A percentile compares a stretch with the other conserved stretches of the same genome.
phyloP scores from a whole-genome alignment of 2,888 invertebrate genomes.

The Stenoptilia bipunctidactyla region DNA sequence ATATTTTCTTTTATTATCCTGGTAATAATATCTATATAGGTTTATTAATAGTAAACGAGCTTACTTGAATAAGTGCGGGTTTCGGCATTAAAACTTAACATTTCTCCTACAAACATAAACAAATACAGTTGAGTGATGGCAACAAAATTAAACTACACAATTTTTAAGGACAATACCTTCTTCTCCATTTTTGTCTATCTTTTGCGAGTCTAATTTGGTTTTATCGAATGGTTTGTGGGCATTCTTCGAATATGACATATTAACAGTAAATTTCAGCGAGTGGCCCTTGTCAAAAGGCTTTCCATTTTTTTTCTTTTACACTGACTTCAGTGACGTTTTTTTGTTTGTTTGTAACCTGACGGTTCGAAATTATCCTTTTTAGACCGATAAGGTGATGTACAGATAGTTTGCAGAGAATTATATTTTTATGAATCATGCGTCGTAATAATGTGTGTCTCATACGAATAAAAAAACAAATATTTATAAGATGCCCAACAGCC shows the following conservation, averaged over 20 bases:
- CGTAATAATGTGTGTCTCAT: background rate
- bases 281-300: conserved; percentile 57
- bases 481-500: no score
- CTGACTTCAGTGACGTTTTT: background rate
- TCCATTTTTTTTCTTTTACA: conserved; percentile 39
- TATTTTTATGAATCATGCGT: no score
- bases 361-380: no score
- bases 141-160: conserved; percentile 3
- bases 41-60: no score
- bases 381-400: no score
- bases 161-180: conserved; percentile 17
- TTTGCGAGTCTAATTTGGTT: conserved; percentile 36
- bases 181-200: conserved; percentile 34
- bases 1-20: no score
- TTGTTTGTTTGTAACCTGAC: no score
- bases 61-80: conserved; percentile 53
- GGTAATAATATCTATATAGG: no score
- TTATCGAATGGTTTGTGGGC: conserved; percentile 50
- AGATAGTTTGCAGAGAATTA: no score
- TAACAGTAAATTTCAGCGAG: conserved; percentile 65
- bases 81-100: conserved; percentile 34
- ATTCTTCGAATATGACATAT: conserved; percentile 64
- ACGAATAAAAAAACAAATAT: no score
- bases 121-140: conserved; percentile 9
- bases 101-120: conserved; percentile 38